Evolutionary conservation across 2,113 vertebrate species (phyloP), one percentile per base, ranked within the genome.

Genomic region (Odocoileus virginianus): DNA sequence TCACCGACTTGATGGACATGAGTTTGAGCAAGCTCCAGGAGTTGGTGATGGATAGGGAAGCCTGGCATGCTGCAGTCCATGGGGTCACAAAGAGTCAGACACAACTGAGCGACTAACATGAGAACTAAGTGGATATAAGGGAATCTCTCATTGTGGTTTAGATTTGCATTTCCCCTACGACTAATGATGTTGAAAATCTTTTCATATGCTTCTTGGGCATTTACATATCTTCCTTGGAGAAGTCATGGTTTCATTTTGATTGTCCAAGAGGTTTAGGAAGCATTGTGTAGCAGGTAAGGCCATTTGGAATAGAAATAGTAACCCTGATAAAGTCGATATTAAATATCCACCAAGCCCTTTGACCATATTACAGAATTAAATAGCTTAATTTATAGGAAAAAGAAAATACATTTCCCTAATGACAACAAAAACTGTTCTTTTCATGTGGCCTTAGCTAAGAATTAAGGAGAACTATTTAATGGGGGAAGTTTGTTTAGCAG

Each of bases 401-500:
- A 91, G 27, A 40, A 94, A 95, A 94, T 9, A 1, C 25, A 55
- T 88, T 96, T 30, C 93, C 97, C 58, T 82, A 85, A 89, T 55
- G 28, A 55, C 84, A 95, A 60, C 36, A 95, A 76, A 85, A 95
- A 82, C 58, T 79, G 67, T 57, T 93, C 27, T 76, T 36, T 67
- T 82, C 87, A 23, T n/a, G 7, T 85, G 85, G 47, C 43, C 82
- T 71, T 97, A 64, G 40, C 33, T 85, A 43, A 94, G 85, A 54
- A n/a, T 87, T 76, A 94, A 90, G 3, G 88, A 58, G 92, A 94
- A 94, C 74, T 55, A 88, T n/a, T 30, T 94, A 87, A 88, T 52
- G 57, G 28, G 55, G 33, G 58, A 83, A 33, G 11, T 89, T 64
- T 88, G 47, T 52, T 97, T 85, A 93, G 25, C 61, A 81, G 61